Conservation (phyloP, 2,888 invertebrate genomes). For the Drosophila quinaria region DNA sequence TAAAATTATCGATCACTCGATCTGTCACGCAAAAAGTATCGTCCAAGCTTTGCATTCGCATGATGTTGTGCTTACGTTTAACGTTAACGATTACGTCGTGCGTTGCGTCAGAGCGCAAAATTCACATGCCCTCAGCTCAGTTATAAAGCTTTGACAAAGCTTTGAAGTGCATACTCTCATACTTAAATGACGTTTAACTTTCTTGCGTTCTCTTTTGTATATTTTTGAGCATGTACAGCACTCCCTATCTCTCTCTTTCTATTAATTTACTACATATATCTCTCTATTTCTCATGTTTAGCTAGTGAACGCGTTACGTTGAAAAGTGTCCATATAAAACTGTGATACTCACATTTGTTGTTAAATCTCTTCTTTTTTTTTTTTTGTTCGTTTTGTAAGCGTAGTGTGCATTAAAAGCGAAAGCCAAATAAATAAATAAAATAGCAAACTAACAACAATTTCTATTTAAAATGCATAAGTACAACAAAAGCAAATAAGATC, state of each 20-base stretch:
- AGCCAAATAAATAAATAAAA: constrained; percentile 78
- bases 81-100: constrained; percentile 33
- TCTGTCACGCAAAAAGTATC: constrained; percentile 51
- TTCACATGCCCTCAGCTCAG: constrained; percentile 35
- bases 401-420: constrained; percentile 77
- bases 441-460: constrained; percentile 78
- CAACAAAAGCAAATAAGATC: constrained; percentile 55
- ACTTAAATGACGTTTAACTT: constrained; percentile 40
- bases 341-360: constrained; percentile 71
- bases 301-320: constrained; percentile 71
- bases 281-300: constrained; percentile 71
- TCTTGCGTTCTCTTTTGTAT: constrained; percentile 68
- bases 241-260: constrained; percentile 55
- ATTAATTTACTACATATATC: constrained; percentile 35
- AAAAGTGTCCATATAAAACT: constrained; percentile 64
- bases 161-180: constrained; percentile 32
- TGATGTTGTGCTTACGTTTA: constrained; percentile 58
- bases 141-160: constrained; percentile 19
- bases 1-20: constrained; percentile 51
- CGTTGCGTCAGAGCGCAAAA: constrained; percentile 38
- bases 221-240: constrained; percentile 77
- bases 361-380: constrained; percentile 40
- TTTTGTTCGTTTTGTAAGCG: constrained; percentile 63
- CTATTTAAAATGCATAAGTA: constrained; percentile 74
- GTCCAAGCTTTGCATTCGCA: constrained; percentile 60